A percentile compares a stretch with the other conserved stretches of the same genome.
Conservation (phyloP, 1,140 invertebrate species). For the Pachypeltis micranthus region DNA sequence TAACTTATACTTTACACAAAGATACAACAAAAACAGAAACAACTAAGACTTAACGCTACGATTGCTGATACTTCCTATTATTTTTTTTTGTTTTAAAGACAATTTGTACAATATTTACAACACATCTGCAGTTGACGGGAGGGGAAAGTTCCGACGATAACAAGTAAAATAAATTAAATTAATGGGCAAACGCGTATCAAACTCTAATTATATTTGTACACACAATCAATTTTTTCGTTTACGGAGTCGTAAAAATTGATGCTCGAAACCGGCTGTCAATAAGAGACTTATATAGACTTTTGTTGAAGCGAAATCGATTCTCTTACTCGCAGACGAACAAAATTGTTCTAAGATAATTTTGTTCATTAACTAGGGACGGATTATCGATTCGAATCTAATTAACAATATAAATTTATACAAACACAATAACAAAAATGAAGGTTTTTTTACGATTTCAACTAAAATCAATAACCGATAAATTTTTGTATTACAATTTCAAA, state of each 20-base stretch:
- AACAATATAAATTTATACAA: slow-evolving; percentile 3
- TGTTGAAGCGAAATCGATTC: too few relatives aligned
- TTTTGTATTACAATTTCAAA: too few relatives aligned
- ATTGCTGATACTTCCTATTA: not conserved
- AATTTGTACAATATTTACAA: slow-evolving; percentile 1
- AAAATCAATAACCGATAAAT: too few relatives aligned
- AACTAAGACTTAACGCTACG: not conserved
- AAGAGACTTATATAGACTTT: too few relatives aligned
- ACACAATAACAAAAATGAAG: not conserved
- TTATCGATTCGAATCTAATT: not conserved
- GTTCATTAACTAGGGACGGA: not conserved
- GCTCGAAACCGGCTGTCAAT: too few relatives aligned
- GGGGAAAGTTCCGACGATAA: not conserved
- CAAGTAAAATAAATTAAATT: not conserved
- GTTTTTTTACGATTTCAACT: too few relatives aligned
- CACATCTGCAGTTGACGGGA: not conserved
- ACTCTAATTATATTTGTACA: not conserved
- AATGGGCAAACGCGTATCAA: not conserved
- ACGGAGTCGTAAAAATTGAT: too few relatives aligned
- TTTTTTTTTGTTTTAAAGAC: not conserved
- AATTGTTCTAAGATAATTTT: too few relatives aligned
- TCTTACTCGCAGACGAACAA: too few relatives aligned
- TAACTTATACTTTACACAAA: slow-evolving; percentile 3
- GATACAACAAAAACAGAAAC: slow-evolving; percentile 10
- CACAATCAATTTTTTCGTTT: too few relatives aligned